A percentile compares a stretch with the other conserved stretches of the same genome.
phyloP scores from a whole-genome alignment of 1,140 invertebrate genomes.

The Heliconius eleuchia region DNA sequence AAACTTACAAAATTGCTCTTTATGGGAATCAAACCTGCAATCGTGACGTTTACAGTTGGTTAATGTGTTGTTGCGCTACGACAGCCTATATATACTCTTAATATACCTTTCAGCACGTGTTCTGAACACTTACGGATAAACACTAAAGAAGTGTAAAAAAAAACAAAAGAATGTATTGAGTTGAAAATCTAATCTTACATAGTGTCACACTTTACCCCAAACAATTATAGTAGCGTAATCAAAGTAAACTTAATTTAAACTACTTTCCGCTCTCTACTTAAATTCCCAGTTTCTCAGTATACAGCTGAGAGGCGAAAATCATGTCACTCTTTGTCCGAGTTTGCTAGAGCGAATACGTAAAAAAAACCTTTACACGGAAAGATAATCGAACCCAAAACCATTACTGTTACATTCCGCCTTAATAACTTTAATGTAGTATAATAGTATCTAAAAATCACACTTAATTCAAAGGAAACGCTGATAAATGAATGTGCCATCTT shows the following conservation, averaged over 20 bases:
- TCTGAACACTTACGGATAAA: too few relatives aligned
- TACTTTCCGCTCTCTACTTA: neutral
- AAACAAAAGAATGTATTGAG: too few relatives aligned
- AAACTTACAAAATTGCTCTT: too few relatives aligned
- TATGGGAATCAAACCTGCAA: too few relatives aligned
- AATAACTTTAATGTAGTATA: too few relatives aligned
- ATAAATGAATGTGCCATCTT: conserved; percentile 3
- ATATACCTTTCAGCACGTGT: too few relatives aligned
- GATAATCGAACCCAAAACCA: neutral
- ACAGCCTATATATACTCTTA: too few relatives aligned
- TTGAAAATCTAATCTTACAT: neutral
- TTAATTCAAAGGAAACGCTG: neutral
- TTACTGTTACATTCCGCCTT: neutral
- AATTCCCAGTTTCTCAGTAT: neutral
- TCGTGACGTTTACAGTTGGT: too few relatives aligned
- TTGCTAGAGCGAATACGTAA: neutral
- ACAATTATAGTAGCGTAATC: neutral
- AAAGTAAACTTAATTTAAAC: neutral
- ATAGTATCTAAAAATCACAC: neutral
- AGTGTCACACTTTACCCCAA: neutral
- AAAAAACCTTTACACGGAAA: neutral
- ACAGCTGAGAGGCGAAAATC: too few relatives aligned
- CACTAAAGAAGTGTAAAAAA: too few relatives aligned
- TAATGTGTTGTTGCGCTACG: too few relatives aligned
- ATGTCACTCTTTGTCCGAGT: too few relatives aligned